Evolutionary conservation across 2,113 vertebrate species (phyloP).

Genomic region (Bos javanicus): DNA sequence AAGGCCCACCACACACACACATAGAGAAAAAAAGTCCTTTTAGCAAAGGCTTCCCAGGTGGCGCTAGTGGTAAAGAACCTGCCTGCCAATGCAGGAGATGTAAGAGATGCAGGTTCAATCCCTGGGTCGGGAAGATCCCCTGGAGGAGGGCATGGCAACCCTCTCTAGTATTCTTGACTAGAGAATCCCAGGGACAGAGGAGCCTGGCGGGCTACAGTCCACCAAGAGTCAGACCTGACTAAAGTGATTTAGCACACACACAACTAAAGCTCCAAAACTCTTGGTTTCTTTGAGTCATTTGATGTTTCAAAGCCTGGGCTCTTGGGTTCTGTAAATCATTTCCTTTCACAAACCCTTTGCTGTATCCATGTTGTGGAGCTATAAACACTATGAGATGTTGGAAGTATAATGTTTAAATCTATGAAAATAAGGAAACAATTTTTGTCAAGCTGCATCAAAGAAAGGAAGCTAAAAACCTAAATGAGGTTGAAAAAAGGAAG

Average conservation of each 20-base stretch:
- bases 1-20: neutral
- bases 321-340: neutral
- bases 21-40: neutral
- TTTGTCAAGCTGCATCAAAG: neutral
- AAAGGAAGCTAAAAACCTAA: neutral
- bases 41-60: slow-evolving; percentile 28
- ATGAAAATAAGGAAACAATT: neutral
- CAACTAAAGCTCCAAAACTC: slow-evolving; percentile 31
- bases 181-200: neutral
- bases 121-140: neutral
- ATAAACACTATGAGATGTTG: neutral
- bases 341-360: neutral
- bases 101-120: neutral
- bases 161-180: neutral
- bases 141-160: neutral
- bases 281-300: neutral
- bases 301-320: neutral
- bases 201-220: neutral
- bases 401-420: neutral
- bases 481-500: neutral
- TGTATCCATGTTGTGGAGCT: neutral
- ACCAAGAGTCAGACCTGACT: neutral
- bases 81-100: neutral
- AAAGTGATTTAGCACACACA: neutral
- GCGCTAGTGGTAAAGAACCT: neutral